Percentiles rank a stretch among this genome's conserved stretches.
phyloP scores from a whole-genome alignment of 2,797 vertebrate genomes.

The Thalassophryne amazonica region DNA sequence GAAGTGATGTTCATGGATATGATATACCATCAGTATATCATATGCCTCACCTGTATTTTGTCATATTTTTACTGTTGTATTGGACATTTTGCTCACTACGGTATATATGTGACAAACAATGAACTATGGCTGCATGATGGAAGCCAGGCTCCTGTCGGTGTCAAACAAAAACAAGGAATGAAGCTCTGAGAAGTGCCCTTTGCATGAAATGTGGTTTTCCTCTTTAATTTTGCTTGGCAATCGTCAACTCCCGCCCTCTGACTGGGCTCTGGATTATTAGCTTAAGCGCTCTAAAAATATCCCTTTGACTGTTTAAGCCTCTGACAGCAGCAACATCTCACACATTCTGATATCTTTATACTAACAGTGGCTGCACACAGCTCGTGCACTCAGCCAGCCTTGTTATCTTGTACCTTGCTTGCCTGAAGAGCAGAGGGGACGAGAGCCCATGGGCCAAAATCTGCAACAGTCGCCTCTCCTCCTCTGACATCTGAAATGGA shows the following conservation, averaged over 20 bases:
- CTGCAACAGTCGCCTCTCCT: constrained; percentile 20
- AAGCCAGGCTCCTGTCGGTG: constrained; percentile 25
- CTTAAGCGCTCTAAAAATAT: constrained; percentile 81
- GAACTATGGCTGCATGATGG: constrained; percentile 18
- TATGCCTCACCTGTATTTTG: no score
- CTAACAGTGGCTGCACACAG: constrained; percentile 60
- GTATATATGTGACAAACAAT: no score
- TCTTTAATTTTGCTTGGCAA: constrained; percentile 63
- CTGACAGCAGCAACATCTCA: constrained; percentile 73
- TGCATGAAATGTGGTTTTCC: constrained; percentile 55
- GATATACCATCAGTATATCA: no score
- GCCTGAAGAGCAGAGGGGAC: constrained; percentile 42
- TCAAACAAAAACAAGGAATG: constrained; percentile 41
- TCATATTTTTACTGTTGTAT: no score
- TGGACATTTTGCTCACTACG: no score
- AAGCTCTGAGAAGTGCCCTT: constrained; percentile 53
- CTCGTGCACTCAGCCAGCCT: constrained; percentile 53
- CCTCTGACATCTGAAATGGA: constrained; percentile 25
- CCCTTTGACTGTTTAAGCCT: constrained; percentile 76
- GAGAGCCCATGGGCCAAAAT: constrained; percentile 30
- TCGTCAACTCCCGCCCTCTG: constrained; percentile 38
- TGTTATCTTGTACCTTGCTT: constrained; percentile 72
- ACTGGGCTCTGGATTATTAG: constrained; percentile 77
- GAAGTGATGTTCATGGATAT: no score
- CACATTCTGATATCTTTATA: constrained; percentile 74